Conservation (phyloP, 2,888 invertebrate species). For the Scotopteryx bipunctaria region DNA sequence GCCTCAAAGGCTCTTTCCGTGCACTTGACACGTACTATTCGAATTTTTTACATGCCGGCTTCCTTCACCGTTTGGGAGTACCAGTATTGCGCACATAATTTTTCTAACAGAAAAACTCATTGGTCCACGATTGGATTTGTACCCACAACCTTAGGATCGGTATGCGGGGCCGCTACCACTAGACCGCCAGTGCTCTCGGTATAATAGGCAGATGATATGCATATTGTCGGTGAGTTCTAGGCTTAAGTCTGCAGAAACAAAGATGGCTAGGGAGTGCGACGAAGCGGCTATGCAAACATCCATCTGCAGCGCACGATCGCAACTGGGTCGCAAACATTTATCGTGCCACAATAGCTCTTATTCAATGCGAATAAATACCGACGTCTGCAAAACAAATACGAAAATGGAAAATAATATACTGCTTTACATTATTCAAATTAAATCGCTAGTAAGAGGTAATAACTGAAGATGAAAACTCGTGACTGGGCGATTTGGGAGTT, state of each 20-base stretch:
- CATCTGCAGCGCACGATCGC: constrained; percentile 49
- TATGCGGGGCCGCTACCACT: too few relatives aligned
- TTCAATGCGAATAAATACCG: constrained; percentile 56
- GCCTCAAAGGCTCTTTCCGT: too few relatives aligned
- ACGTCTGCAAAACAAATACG: constrained; percentile 34
- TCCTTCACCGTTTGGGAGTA: too few relatives aligned
- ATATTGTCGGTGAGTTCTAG: constrained; percentile 8
- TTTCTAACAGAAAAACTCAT: too few relatives aligned
- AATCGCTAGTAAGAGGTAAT: constrained; percentile 30
- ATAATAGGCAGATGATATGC: neutral
- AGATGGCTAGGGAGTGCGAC: constrained; percentile 67
- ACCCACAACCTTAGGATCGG: too few relatives aligned
- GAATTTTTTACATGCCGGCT: too few relatives aligned
- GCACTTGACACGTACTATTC: too few relatives aligned
- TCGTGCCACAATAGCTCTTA: constrained; percentile 60
- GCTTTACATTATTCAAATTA: constrained; percentile 39
- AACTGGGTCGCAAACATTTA: constrained; percentile 70
- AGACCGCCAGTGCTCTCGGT: too few relatives aligned
- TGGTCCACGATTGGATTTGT: too few relatives aligned
- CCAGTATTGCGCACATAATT: too few relatives aligned
- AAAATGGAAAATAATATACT: constrained; percentile 34
- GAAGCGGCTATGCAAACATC: constrained; percentile 70
- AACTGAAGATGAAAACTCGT: constrained; percentile 55
- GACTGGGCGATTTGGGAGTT: constrained; percentile 62
- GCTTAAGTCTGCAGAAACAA: constrained; percentile 59